Evolutionary conservation across 2,888 invertebrate species (phyloP).

Genomic region (Eledona agricola): DNA sequence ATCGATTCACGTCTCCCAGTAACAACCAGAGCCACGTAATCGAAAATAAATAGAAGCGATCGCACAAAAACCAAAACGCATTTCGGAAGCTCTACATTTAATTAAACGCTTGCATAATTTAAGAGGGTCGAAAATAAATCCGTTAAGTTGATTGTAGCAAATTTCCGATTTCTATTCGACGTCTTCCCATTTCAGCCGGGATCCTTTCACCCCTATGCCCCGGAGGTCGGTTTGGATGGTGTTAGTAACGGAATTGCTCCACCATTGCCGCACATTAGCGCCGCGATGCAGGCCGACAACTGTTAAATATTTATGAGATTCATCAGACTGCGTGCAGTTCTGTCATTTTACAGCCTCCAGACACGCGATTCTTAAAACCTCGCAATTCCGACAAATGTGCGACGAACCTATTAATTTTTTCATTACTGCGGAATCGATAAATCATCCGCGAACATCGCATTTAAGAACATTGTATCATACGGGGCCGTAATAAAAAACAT

Average conservation of each 20-base stretch:
- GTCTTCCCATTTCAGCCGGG: constrained; percentile 41
- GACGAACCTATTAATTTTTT: constrained; percentile 6
- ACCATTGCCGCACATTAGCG: constrained; percentile 40
- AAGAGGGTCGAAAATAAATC: constrained; percentile 39
- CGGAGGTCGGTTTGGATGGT: constrained; percentile 34
- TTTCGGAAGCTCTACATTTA: constrained; percentile 16
- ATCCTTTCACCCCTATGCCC: constrained; percentile 40
- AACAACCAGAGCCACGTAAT: constrained; percentile 13
- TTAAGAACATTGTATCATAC: constrained; percentile 16
- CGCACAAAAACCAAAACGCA: constrained; percentile 8
- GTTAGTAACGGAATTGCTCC: constrained; percentile 42
- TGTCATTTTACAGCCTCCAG: constrained; percentile 45
- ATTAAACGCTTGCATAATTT: constrained; percentile 30
- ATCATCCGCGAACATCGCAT: constrained; percentile 11
- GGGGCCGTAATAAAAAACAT: not conserved
- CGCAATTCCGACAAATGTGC: not conserved
- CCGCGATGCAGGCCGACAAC: constrained; percentile 38
- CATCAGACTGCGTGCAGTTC: constrained; percentile 40
- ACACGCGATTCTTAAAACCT: constrained; percentile 34
- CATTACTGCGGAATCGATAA: constrained; percentile 6
- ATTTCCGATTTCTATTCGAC: constrained; percentile 46
- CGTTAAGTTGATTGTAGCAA: constrained; percentile 44
- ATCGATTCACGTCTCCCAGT: constrained; percentile 7
- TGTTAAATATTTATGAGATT: constrained; percentile 47
- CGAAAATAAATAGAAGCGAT: constrained; percentile 19